Conservation (phyloP, 2,888 invertebrate species). For the Nudaria mundana region DNA sequence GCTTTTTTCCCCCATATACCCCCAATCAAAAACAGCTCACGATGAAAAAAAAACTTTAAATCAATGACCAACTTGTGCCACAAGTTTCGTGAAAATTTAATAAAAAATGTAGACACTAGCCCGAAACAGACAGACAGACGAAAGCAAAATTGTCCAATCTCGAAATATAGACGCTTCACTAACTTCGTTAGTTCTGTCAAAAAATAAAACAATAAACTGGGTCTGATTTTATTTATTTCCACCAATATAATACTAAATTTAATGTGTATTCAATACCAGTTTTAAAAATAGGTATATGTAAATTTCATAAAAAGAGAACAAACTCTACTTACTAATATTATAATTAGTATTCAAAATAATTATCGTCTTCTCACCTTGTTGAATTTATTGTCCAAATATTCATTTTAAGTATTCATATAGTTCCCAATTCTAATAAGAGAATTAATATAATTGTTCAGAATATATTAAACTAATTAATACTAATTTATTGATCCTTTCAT, state of each 20-base stretch:
- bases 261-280: slow-evolving; percentile 37
- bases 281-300: slow-evolving; percentile 32
- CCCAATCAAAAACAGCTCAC: too few species aligned
- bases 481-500: slow-evolving; percentile 30
- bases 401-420: slow-evolving; percentile 5
- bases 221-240: slow-evolving; percentile 64
- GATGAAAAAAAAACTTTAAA: too few species aligned
- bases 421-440: background rate
- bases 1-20: too few species aligned
- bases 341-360: slow-evolving; percentile 54
- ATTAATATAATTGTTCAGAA: slow-evolving; percentile 2
- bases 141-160: too few species aligned
- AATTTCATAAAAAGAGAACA: slow-evolving; percentile 34
- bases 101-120: too few species aligned
- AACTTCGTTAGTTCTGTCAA: too few species aligned
- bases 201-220: slow-evolving; percentile 44
- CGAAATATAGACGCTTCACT: too few species aligned
- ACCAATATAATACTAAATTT: slow-evolving; percentile 58
- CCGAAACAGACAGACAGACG: too few species aligned
- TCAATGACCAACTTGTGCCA: too few species aligned
- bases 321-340: slow-evolving; percentile 46
- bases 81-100: too few species aligned
- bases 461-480: slow-evolving; percentile 15
- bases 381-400: slow-evolving; percentile 58
- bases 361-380: slow-evolving; percentile 49